Evolutionary conservation across 2,888 invertebrate genomes (phyloP).

Genomic region (Thumatha senex): DNA sequence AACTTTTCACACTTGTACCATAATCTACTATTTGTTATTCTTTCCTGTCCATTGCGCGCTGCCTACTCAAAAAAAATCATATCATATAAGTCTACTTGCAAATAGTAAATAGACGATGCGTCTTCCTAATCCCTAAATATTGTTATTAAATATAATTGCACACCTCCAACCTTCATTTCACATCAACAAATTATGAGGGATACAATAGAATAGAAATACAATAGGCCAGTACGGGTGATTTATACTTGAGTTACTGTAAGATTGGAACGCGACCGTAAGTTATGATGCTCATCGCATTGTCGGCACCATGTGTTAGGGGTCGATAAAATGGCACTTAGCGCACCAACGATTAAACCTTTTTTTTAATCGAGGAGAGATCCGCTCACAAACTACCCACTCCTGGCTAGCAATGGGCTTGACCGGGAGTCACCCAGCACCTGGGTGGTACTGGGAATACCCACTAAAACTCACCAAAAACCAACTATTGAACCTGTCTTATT

Average conservation of each 20-base stretch:
- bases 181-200: slow-evolving; percentile 2
- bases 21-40: no score
- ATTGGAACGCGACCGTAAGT: slow-evolving; percentile 43
- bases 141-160: slow-evolving; percentile 35
- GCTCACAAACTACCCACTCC: no score
- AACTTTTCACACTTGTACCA: no score
- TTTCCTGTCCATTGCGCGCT: no score
- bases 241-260: slow-evolving; percentile 41
- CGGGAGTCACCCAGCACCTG: no score
- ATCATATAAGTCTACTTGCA: background rate
- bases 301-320: slow-evolving; percentile 39
- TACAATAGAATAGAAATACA: slow-evolving; percentile 34
- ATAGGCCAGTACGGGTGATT: slow-evolving; percentile 34
- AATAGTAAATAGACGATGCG: background rate
- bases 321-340: slow-evolving; percentile 39
- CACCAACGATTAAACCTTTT: background rate
- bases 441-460: no score
- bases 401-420: no score
- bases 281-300: slow-evolving; percentile 53
- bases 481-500: no score
- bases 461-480: no score
- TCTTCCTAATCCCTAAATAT: slow-evolving; percentile 20
- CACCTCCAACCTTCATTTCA: background rate
- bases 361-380: no score
- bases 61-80: no score